Base-by-base conservation (phyloP, 2,888 invertebrate genomes). In the Crematogaster levior region DNA sequence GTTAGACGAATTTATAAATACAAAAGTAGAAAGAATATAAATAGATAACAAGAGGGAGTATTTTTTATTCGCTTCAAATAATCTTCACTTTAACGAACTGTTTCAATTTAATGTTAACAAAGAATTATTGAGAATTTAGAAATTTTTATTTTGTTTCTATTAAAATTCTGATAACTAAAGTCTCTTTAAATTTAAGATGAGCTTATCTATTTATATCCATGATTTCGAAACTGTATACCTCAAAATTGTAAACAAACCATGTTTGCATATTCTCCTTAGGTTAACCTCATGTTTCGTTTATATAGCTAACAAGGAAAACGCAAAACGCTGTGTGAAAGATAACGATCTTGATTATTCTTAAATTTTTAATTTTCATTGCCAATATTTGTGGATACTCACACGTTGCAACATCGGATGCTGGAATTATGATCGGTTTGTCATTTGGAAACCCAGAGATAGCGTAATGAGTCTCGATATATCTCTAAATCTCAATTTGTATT, bases 401-500 rank as follows among this genome's bases (percentile, higher is more conserved):
- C 24, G n/a, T 51, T 30, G 27, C 48, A 37, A 21, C 34, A 27
- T n/a, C 6, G 30, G 27, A n/a, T 51, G 27, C 21, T 24, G n/a
- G 3, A 34, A 34, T 34, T 34, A 90, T 85, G 0, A 46, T 95
- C n/a, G n/a, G n/a, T n/a, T n/a, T n/a, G n/a, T n/a, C n/a, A n/a
- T n/a, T n/a, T n/a, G n/a, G 1, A 88, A 91, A 77, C 92, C 92
- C 18, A 94, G 93, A 3, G 88, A 86, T 0, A 74, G 70, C 0
- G 75, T 95, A 0, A 0, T 89, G 89, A 70, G 77, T 95, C 4
- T 92, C 94, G 0, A 83, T 91, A 0, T 88, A 88, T 66, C 91
- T 0, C 72, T 94, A 2, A 95, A 95, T 30, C 86, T 89, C 9
- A 93, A 95, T 86, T 89, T 92, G 0, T 92, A 92, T 82, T 94